These are phyloP conservation scores for Drosophila mimetica DNA, from an alignment of 2,888 invertebrate genomes.

Conservation along the genomic window DNA sequence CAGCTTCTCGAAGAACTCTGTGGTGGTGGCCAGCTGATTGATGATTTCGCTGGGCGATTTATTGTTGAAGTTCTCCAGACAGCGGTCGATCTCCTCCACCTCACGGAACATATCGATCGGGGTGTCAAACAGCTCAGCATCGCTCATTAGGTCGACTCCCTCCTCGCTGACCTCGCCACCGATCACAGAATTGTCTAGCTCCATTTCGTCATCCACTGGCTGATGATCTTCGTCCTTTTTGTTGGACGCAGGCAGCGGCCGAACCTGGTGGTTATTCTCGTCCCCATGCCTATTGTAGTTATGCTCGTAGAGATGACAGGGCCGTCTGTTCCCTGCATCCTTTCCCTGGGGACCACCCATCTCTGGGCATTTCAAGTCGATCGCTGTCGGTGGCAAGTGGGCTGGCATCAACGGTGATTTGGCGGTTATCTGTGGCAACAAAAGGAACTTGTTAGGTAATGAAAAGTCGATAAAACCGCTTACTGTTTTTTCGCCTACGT, in stretches of 20 bases:
- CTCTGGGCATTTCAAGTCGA: conserved; percentile 10
- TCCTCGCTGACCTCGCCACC: neutral
- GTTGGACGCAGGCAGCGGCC: neutral
- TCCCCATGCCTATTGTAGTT: neutral
- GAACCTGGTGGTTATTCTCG: neutral
- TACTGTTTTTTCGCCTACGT: conserved; percentile 30
- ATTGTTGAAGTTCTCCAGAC: conserved; percentile 11
- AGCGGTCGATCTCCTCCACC: conserved; percentile 15
- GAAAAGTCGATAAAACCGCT: conserved; percentile 34
- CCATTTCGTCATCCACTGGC: neutral
- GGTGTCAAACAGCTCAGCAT: neutral
- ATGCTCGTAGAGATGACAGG: neutral
- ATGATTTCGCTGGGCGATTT: conserved; percentile 35
- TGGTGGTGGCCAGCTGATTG: conserved; percentile 9
- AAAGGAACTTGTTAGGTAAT: conserved; percentile 37
- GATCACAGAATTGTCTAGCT: neutral
- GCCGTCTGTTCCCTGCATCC: neutral
- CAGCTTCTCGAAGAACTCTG: conserved; percentile 29
- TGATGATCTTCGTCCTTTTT: neutral
- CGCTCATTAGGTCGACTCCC: neutral
- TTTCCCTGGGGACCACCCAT: neutral
- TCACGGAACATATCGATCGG: neutral
- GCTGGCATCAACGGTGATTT: neutral
- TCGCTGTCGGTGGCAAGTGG: conserved; percentile 12
- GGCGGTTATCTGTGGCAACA: conserved; percentile 31